These are phyloP conservation scores for Columba livia DNA, from an alignment of 2,113 vertebrate genomes.

Conservation along the genomic window DNA sequence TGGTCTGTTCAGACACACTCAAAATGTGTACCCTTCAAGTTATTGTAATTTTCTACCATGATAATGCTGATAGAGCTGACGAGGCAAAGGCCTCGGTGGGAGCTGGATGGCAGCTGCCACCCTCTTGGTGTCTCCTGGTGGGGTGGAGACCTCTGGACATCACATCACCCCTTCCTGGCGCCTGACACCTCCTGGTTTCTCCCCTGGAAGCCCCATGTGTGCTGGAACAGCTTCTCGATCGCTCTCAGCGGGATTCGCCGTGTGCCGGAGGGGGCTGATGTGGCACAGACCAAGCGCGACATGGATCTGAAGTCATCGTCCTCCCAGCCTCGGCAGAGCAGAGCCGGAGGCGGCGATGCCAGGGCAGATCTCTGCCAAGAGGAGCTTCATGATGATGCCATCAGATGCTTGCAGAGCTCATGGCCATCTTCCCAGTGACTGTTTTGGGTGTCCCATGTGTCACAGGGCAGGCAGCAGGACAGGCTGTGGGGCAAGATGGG, in stretches of 20 bases:
- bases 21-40: neutral
- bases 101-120: accelerated
- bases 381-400: accelerated
- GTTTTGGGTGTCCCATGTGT: neutral
- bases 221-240: neutral
- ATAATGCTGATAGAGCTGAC: neutral
- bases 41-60: neutral
- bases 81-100: neutral
- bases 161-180: neutral
- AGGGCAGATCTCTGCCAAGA: neutral
- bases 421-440: accelerated
- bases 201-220: neutral
- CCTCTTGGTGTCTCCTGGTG: neutral
- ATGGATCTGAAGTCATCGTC: neutral
- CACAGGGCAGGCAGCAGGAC: neutral
- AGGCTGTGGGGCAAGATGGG: neutral
- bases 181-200: neutral
- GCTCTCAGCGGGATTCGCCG: accelerated
- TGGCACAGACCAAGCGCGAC: neutral
- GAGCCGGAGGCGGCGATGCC: neutral
- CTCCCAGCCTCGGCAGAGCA: neutral
- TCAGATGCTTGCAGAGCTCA: accelerated
- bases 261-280: accelerated
- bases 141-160: neutral
- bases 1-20: neutral